A percentile compares a stretch with the other conserved stretches of the same genome.
Conservation (phyloP, 2,797 vertebrate species). For the Morelia viridis region DNA sequence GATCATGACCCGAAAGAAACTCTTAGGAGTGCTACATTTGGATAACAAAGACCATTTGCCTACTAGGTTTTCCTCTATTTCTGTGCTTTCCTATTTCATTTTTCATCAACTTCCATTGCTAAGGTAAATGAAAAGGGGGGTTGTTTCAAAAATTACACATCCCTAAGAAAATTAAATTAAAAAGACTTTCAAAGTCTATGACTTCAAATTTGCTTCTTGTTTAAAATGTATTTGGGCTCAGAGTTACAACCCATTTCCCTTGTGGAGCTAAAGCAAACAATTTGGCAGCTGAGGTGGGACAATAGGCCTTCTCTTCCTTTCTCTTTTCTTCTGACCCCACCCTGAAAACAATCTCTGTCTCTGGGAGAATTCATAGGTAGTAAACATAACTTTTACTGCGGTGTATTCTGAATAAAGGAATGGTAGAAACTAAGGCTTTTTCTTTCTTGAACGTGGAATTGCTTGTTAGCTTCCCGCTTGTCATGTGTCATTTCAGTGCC, state of each 20-base stretch:
- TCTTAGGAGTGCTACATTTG: not conserved
- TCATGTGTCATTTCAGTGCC: not conserved
- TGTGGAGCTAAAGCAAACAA: not conserved
- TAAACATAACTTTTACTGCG: not conserved
- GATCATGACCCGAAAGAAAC: not conserved
- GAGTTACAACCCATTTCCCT: not conserved
- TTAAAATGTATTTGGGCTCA: not conserved
- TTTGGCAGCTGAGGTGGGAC: not conserved
- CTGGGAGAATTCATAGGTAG: not conserved
- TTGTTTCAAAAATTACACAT: not conserved
- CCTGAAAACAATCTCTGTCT: not conserved
- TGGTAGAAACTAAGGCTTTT: not conserved
- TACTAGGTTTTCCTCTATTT: not conserved
- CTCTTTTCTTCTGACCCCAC: not conserved
- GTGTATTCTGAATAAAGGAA: not conserved
- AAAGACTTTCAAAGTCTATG: not conserved
- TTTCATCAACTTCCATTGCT: not conserved
- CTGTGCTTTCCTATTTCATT: not conserved
- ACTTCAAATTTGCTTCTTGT: not conserved
- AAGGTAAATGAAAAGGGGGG: not conserved
- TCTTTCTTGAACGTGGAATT: not conserved
- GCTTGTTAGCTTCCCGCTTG: not conserved
- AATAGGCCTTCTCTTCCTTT: not conserved
- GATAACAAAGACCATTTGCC: not conserved
- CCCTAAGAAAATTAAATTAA: not conserved